Percentiles rank a stretch among this genome's conserved stretches.
phyloP scores from a whole-genome alignment of 2,113 vertebrate genomes.

The Globicephala melas region DNA sequence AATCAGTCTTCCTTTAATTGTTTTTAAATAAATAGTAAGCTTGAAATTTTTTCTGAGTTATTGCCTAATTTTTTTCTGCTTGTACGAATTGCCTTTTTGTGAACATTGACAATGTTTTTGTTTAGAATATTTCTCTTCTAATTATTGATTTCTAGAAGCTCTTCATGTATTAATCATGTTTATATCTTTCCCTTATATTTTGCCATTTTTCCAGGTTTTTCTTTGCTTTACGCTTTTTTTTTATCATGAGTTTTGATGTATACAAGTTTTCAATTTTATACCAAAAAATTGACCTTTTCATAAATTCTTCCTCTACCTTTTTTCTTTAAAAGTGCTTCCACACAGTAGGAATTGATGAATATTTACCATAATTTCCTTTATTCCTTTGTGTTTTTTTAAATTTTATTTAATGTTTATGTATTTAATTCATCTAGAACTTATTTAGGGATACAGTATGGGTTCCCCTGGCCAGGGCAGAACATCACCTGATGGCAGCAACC shows the following conservation, averaged over 20 bases:
- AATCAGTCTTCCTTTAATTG: neutral
- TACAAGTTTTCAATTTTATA: neutral
- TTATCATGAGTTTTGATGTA: neutral
- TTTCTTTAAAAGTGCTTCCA: neutral
- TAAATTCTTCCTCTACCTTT: neutral
- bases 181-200: neutral
- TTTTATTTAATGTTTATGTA: neutral
- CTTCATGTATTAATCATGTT: neutral
- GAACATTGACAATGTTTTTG: neutral
- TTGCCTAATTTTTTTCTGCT: neutral
- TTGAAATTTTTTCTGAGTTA: neutral
- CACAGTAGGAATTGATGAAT: neutral
- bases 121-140: neutral
- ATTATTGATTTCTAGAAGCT: neutral
- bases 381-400: neutral
- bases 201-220: neutral
- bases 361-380: neutral
- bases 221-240: neutral
- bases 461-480: neutral
- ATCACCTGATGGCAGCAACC: neutral
- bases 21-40: neutral
- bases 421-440: slow-evolving; percentile 7
- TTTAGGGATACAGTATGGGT: neutral
- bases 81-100: neutral
- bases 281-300: neutral